A percentile compares a stretch with the other conserved stretches of the same genome.
Evolutionary conservation across 2,888 invertebrate genomes (phyloP).

Genomic region (Spialia ferax): DNA sequence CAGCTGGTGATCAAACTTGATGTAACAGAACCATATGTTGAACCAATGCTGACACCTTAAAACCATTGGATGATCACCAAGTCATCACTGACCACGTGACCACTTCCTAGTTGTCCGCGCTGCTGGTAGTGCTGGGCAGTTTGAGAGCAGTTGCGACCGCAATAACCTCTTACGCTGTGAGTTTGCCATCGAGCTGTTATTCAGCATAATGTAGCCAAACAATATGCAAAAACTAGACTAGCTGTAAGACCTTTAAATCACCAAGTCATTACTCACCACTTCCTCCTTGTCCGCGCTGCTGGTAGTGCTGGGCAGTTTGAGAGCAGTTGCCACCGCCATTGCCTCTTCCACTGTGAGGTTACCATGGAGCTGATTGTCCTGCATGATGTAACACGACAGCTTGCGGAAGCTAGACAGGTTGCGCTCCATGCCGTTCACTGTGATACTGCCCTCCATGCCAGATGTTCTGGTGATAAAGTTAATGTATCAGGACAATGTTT

Average conservation of each 20-base stretch:
- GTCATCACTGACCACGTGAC: too few species aligned
- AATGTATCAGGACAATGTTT: too few species aligned
- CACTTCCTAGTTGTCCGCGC: conserved; percentile 92
- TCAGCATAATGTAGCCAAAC: conserved; percentile 99
- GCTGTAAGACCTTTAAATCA: neutral
- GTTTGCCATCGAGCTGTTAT: conserved; percentile 96
- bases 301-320: conserved; percentile 93
- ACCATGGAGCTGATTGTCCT: conserved; percentile 96
- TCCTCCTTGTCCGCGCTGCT: conserved; percentile 90
- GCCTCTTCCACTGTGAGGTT: conserved; percentile 98
- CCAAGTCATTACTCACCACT: conserved; percentile 89
- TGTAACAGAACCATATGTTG: too few species aligned
- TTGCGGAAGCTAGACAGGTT: conserved; percentile 96
- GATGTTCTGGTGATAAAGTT: conserved; percentile 87
- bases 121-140: conserved; percentile 90
- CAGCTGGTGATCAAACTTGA: too few species aligned
- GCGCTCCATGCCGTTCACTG: conserved; percentile 94
- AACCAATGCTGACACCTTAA: too few species aligned
- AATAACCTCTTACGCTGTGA: conserved; percentile 98
- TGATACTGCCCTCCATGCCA: conserved; percentile 93
- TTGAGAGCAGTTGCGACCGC: conserved; percentile 96
- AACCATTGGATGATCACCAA: too few species aligned
- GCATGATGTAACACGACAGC: conserved; percentile 98
- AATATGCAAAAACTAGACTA: too few species aligned
- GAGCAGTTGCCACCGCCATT: conserved; percentile 96